These are phyloP conservation scores for Galbula dea DNA, from an alignment of 2,113 vertebrate species.

Conservation along the genomic window DNA sequence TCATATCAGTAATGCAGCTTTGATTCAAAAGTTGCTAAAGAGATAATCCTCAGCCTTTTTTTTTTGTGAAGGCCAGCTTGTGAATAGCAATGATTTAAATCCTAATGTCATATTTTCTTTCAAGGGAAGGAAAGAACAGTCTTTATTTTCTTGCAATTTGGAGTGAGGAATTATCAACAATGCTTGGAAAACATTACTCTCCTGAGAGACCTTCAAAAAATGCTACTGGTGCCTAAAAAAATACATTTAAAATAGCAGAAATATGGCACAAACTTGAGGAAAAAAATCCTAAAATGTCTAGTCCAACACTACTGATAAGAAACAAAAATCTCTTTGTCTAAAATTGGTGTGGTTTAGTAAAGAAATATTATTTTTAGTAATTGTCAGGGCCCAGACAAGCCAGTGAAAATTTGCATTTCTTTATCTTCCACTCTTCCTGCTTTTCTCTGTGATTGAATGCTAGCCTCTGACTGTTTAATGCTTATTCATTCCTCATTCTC, in stretches of 20 bases:
- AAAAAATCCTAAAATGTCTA: background rate
- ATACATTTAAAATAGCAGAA: background rate
- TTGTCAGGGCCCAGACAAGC: background rate
- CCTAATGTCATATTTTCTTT: slow-evolving; percentile 5
- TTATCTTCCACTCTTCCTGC: slow-evolving; percentile 37
- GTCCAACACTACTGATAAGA: background rate
- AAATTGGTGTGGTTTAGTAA: background rate
- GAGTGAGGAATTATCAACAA: slow-evolving; percentile 25
- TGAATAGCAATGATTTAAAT: slow-evolving; percentile 54
- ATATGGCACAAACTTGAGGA: background rate
- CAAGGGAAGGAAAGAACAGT: slow-evolving; percentile 13
- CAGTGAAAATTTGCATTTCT: slow-evolving; percentile 29
- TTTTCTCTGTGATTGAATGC: slow-evolving; percentile 47
- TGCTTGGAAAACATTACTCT: background rate
- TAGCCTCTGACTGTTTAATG: slow-evolving; percentile 55
- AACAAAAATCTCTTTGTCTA: background rate
- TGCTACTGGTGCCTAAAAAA: background rate
- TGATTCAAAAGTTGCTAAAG: slow-evolving; percentile 63
- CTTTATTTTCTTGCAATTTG: background rate
- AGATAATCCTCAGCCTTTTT: slow-evolving; percentile 61
- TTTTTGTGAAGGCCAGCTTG: slow-evolving; percentile 16
- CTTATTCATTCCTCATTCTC: slow-evolving; percentile 63
- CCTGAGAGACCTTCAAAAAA: background rate
- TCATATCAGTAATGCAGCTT: slow-evolving; percentile 67
- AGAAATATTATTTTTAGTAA: slow-evolving; percentile 5